Base-by-base conservation (phyloP, 1,140 invertebrate genomes). In the Drosophila miranda region DNA sequence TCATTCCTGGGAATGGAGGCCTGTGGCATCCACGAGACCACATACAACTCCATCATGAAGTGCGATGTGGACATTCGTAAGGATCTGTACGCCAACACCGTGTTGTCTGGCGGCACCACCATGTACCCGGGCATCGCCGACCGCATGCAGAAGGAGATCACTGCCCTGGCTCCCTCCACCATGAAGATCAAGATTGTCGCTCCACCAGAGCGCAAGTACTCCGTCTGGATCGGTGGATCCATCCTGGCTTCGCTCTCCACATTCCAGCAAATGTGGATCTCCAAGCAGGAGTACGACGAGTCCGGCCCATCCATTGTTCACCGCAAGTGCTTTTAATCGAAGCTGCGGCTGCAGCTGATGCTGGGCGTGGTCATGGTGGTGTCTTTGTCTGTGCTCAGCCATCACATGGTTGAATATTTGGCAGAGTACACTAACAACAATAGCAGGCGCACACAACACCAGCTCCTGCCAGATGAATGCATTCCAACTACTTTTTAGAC, bases 131-230 rank as follows among this genome's bases (percentile, higher is more conserved):
- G 95, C 78, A 95, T 96, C 86, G 95, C 96, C 75, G 96, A 97
- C 83, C 93, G 96, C 64, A 97, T 97, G 96, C 96, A 97, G 88
- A 97, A 97, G 91, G 96, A 97, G 92, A 97, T 97, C 90, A 96
- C 95, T 23, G 94, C 95, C 16, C 91, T 97, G 52, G 96, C 96
- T 62, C 96, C 96, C 64, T 95, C 95, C 43, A 97, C 96, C 64
- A 97, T 98, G 95, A 98, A 98, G 92, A 97, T 98, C 91, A 98
- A 98, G 93, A 97, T 98, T 92, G 97, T 98, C 84, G 97, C 97
- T 81, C 97, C 96, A 45, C 96, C 97, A 61, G 97, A 98, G 92
- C 94, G 96, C 84, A 97, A 97, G 91, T 98, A 98, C 92, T 97
- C 96, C 55, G 96, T 97, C 82, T 97, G 96, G 96, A 97, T 97